phyloP scores from a whole-genome alignment of 2,113 vertebrate genomes.

The Chaenogobius annularis region DNA sequence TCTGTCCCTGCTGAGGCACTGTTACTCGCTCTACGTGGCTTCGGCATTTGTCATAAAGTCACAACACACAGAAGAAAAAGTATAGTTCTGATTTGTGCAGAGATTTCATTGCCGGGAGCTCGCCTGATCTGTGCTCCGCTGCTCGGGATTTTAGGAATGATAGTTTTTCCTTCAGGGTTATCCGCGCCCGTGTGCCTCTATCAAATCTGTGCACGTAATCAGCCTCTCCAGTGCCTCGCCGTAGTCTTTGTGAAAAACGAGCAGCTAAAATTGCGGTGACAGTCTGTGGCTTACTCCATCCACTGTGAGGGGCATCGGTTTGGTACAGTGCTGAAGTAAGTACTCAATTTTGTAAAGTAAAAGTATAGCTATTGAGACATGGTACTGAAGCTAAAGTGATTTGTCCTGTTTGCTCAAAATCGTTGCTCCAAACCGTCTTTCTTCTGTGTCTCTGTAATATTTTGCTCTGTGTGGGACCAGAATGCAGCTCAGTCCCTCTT shows the following conservation, averaged over 20 bases:
- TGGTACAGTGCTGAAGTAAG: background rate
- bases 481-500: background rate
- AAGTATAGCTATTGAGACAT: background rate
- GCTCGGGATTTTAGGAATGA: slow-evolving; percentile 46
- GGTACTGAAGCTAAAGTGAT: background rate
- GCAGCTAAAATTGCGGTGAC: slow-evolving; percentile 51
- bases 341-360: background rate
- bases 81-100: slow-evolving; percentile 36
- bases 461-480: background rate
- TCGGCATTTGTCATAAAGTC: slow-evolving; percentile 27
- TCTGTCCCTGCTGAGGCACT: slow-evolving; percentile 18
- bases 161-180: slow-evolving; percentile 52
- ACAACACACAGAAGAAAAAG: slow-evolving; percentile 24
- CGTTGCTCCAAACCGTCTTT: background rate
- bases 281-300: slow-evolving; percentile 56
- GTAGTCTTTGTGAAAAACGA: slow-evolving; percentile 61
- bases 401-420: background rate
- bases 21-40: slow-evolving; percentile 4
- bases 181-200: slow-evolving; percentile 26
- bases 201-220: slow-evolving; percentile 66
- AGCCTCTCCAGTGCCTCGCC: slow-evolving; percentile 40
- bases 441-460: background rate
- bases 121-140: slow-evolving; percentile 30
- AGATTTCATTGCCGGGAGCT: slow-evolving; percentile 32
- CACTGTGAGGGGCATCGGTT: slow-evolving; percentile 24